Evolutionary conservation across 2,888 invertebrate species (phyloP).

Genomic region (Perdita meconis): DNA sequence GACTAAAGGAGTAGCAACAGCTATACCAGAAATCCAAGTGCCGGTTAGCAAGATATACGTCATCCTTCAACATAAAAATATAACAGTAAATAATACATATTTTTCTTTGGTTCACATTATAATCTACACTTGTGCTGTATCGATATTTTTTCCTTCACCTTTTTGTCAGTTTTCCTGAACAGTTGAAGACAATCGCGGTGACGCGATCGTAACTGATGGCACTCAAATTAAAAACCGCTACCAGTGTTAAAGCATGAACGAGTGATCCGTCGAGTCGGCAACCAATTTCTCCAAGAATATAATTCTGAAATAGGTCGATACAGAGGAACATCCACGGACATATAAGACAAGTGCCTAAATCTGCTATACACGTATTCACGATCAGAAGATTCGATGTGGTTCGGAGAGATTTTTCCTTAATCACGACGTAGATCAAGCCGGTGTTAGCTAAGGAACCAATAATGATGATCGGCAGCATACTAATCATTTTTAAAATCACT

Average conservation of each 20-base stretch:
- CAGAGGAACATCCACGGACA: slow-evolving; percentile 92
- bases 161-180: slow-evolving; percentile 67
- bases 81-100: not conserved
- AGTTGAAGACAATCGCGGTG: slow-evolving; percentile 88
- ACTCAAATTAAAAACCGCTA: slow-evolving; percentile 91
- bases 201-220: slow-evolving; percentile 93
- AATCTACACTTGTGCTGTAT: not conserved
- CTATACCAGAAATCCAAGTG: slow-evolving; percentile 89
- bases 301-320: slow-evolving; percentile 92
- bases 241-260: slow-evolving; percentile 90
- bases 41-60: slow-evolving; percentile 88
- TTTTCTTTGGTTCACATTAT: not conserved
- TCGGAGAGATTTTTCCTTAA: slow-evolving; percentile 87
- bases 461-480: slow-evolving; percentile 87
- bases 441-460: slow-evolving; percentile 89
- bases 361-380: slow-evolving; percentile 90
- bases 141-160: slow-evolving; percentile 54
- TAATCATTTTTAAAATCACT: slow-evolving; percentile 87
- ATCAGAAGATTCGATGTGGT: slow-evolving; percentile 90
- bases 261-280: slow-evolving; percentile 92
- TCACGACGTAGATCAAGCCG: slow-evolving; percentile 87
- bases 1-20: slow-evolving; percentile 88
- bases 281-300: slow-evolving; percentile 89
- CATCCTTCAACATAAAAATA: slow-evolving; percentile 79
- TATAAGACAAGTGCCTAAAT: slow-evolving; percentile 88